Conservation (phyloP, 2,113 vertebrate genomes). For the Choloepus hoffmanni region DNA sequence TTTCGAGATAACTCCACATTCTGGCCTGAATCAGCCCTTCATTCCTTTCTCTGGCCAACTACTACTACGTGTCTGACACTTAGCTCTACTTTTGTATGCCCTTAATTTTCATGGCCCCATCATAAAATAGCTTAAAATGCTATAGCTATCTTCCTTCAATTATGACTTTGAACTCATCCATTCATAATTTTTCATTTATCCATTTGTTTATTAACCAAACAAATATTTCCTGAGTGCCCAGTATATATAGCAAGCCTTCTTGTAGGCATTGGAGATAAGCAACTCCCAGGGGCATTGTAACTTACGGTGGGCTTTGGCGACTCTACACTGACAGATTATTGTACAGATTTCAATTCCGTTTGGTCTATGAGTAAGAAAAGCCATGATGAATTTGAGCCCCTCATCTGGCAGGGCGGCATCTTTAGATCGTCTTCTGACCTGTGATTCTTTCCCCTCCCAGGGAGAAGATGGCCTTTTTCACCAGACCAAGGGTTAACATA, state of each 20-base stretch:
- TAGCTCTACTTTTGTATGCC: background rate
- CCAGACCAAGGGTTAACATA: constrained; percentile 98
- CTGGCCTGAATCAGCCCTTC: background rate
- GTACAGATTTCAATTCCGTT: background rate
- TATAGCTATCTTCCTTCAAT: background rate
- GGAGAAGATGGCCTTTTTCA: constrained; percentile 99
- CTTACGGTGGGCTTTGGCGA: background rate
- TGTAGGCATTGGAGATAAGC: background rate
- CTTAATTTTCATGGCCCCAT: background rate
- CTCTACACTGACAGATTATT: background rate
- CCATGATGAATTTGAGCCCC: background rate
- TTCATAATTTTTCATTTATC: background rate
- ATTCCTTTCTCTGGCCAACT: background rate
- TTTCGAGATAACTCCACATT: background rate
- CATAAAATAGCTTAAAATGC: constrained; percentile 16
- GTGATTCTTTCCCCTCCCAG: constrained; percentile 85
- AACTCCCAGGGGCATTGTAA: background rate
- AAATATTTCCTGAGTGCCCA: background rate
- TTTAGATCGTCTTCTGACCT: constrained; percentile 60
- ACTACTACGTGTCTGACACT: background rate
- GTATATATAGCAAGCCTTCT: background rate
- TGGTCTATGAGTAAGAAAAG: background rate
- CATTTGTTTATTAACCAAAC: background rate
- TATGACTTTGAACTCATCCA: background rate
- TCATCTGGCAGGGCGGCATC: background rate